Conservation (phyloP, 2,113 vertebrate genomes). For the Ochotona curzoniae region DNA sequence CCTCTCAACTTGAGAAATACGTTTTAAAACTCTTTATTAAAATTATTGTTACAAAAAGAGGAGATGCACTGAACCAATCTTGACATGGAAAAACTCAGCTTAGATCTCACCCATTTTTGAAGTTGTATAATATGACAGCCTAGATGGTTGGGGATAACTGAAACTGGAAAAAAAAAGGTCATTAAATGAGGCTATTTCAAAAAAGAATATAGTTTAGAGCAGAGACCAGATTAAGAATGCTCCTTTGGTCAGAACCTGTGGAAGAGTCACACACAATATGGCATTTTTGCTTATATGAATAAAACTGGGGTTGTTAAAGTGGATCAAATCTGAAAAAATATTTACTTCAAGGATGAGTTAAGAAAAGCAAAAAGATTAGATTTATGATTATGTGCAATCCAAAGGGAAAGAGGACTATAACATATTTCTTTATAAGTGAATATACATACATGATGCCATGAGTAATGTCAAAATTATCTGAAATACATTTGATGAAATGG, state of each 20-base stretch:
- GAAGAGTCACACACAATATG: neutral
- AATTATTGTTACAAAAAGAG: neutral
- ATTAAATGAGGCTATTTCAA: neutral
- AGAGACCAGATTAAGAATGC: neutral
- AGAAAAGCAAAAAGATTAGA: neutral
- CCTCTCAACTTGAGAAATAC: neutral
- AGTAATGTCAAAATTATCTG: constrained; percentile 13
- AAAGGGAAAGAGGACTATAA: neutral
- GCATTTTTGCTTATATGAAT: neutral
- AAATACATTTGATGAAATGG: neutral
- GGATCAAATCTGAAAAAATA: constrained; percentile 23
- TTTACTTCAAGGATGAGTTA: neutral
- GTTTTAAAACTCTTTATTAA: neutral
- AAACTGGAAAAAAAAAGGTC: neutral
- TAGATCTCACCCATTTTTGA: neutral
- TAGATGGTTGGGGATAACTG: neutral
- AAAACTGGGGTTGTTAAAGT: neutral
- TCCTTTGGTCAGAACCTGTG: neutral
- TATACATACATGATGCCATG: neutral
- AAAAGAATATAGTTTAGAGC: neutral
- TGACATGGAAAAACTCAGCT: neutral
- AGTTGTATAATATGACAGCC: neutral
- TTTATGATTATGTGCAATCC: constrained; percentile 31
- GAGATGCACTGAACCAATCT: neutral
- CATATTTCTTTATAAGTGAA: constrained; percentile 18